Evolutionary conservation across 2,888 invertebrate genomes (phyloP).

Genomic region (Limnephilus auricula): DNA sequence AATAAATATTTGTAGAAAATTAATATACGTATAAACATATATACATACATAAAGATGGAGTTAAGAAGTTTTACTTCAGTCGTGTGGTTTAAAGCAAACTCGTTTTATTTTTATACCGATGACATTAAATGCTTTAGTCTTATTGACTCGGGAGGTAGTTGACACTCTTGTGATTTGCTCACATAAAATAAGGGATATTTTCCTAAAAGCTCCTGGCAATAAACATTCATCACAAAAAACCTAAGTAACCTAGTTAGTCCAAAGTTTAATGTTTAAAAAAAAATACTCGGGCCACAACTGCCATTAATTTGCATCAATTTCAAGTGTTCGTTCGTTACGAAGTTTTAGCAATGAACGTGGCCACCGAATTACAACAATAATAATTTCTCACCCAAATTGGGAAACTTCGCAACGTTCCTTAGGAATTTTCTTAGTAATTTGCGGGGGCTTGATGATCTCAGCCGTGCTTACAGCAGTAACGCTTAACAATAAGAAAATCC

Average conservation of each 20-base stretch:
- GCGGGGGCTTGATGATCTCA: background rate
- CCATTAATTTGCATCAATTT: background rate
- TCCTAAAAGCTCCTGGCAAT: no score
- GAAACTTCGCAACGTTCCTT: background rate
- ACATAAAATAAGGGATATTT: no score
- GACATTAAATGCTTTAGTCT: no score
- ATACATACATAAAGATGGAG: no score
- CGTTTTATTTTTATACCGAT: no score
- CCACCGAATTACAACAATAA: background rate
- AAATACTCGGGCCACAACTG: background rate
- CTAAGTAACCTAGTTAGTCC: background rate
- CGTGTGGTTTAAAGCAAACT: no score
- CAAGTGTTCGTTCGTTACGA: background rate
- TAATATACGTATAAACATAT: no score
- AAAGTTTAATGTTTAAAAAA: background rate
- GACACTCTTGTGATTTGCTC: no score
- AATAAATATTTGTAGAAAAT: no score
- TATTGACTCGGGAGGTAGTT: no score
- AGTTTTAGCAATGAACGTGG: background rate
- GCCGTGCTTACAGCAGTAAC: background rate
- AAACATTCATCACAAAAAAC: no score
- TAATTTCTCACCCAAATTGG: background rate
- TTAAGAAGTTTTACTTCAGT: no score
- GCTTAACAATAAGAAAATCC: background rate
- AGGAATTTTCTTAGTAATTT: background rate